Evolutionary conservation across 53 echinoderm and acorn worm species (phyloP).

Genomic region (Echinometra lucunter): DNA sequence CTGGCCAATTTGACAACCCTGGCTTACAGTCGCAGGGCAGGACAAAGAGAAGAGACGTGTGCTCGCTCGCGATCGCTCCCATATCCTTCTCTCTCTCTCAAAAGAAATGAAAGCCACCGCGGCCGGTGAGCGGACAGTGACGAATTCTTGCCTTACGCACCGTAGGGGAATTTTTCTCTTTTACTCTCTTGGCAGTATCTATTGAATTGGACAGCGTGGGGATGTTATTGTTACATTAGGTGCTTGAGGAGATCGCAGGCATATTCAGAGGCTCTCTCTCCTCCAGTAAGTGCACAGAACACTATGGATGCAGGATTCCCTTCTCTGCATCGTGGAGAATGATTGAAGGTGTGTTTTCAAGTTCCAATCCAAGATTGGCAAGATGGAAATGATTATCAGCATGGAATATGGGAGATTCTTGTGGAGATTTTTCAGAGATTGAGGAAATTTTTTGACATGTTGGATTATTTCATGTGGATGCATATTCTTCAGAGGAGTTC

Average conservation of each 20-base stretch:
- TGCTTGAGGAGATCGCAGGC: constrained; percentile 10
- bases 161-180: constrained; percentile 49
- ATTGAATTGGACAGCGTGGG: constrained; percentile 19
- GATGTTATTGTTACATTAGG: constrained; percentile 50
- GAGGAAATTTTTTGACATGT: neutral
- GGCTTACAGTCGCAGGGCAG: too few species aligned
- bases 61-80: neutral
- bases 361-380: neutral
- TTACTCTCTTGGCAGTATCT: neutral
- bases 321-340: neutral
- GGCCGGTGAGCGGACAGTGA: constrained; percentile 1
- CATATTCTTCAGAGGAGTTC: neutral
- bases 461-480: neutral
- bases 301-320: neutral
- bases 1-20: constrained; percentile 56
- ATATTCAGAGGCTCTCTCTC: neutral
- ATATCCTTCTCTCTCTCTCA: constrained; percentile 17
- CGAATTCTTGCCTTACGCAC: constrained; percentile 1
- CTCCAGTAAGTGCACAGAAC: neutral
- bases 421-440: neutral
- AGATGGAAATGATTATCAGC: neutral
- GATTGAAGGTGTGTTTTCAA: neutral
- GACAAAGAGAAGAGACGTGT: constrained; percentile 49
- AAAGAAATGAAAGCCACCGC: neutral
- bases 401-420: neutral